phyloP scores from a whole-genome alignment of 2,113 vertebrate genomes.

The Microcebus lehilahytsara region DNA sequence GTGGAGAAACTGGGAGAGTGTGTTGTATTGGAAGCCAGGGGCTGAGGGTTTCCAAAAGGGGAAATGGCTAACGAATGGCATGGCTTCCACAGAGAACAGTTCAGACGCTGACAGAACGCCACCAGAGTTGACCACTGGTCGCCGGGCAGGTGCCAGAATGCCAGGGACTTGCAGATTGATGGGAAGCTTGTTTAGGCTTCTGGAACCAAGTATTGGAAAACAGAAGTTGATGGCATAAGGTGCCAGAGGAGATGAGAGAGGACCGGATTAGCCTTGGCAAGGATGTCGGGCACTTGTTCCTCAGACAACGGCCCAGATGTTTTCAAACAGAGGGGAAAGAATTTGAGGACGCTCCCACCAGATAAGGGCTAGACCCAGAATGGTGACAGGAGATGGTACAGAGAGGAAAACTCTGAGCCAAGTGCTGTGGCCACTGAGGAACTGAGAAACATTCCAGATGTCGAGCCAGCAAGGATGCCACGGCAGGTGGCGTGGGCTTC shows the following conservation, averaged over 20 bases:
- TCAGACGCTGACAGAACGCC: neutral
- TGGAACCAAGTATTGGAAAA: neutral
- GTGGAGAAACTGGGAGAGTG: neutral
- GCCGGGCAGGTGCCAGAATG: neutral
- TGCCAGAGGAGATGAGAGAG: neutral
- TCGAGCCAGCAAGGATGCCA: neutral
- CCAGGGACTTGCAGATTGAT: neutral
- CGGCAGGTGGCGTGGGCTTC: accelerated
- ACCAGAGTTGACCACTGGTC: neutral
- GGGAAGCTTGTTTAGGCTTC: neutral
- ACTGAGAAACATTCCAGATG: neutral
- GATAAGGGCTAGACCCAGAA: neutral
- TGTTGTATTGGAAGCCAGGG: neutral
- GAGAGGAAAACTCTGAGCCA: neutral
- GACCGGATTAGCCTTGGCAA: neutral
- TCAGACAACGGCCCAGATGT: neutral
- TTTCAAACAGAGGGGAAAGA: neutral
- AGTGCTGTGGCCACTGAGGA: neutral
- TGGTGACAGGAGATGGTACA: neutral
- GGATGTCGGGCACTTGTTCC: neutral
- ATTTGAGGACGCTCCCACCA: neutral
- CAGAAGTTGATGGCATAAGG: neutral
- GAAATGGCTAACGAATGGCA: accelerated
- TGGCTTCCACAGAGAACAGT: neutral
- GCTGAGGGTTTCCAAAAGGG: neutral